Base-by-base conservation (phyloP, 2,888 invertebrate species). In the Alitta virens region DNA sequence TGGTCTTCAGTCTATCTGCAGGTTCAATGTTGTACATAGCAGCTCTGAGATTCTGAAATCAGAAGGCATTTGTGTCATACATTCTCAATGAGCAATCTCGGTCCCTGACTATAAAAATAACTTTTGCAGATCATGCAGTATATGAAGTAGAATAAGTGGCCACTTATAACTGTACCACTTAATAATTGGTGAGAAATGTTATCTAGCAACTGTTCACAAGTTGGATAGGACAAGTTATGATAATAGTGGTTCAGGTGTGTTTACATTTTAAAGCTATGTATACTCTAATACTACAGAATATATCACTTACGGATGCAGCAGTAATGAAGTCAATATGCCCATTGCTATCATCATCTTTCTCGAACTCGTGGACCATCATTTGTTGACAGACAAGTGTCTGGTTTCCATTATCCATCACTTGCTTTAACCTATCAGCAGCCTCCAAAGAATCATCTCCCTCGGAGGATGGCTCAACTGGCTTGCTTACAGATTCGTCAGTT, bases 271-370 rank as follows among this genome's bases (percentile, higher is more conserved):
- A n/a, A n/a, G n/a, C n/a, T n/a, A n/a, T n/a, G n/a, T n/a, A n/a
- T n/a, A n/a, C n/a, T n/a, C n/a, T n/a, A n/a, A n/a, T n/a, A n/a
- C n/a, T n/a, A n/a, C n/a, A n/a, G n/a, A n/a, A n/a, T n/a, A n/a
- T n/a, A n/a, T 33, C 27, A 77, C 79, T 72, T 69, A 81, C 81
- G 1, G 81, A 69, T 24, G 78, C 75, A 23, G 80, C 72, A 12
- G 75, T 67, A 33, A 82, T 80, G 68, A 79, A 80, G 67, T 81
- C 79, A 27, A 82, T 79, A 65, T 83, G 83, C 25, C 77, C 74
- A 66, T 82, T 82, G 25, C 64, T 63, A 62, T 82, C 82, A 65
- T 82, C 79, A 68, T 83, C 83, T 63, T 83, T 83, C 67, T 83
- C 82, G 74, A 81, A 81, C 16, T 71, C 73, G 43, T 72, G 70